Evolutionary conservation across 2,888 invertebrate species (phyloP).

Genomic region (Cheilosia vernalis): DNA sequence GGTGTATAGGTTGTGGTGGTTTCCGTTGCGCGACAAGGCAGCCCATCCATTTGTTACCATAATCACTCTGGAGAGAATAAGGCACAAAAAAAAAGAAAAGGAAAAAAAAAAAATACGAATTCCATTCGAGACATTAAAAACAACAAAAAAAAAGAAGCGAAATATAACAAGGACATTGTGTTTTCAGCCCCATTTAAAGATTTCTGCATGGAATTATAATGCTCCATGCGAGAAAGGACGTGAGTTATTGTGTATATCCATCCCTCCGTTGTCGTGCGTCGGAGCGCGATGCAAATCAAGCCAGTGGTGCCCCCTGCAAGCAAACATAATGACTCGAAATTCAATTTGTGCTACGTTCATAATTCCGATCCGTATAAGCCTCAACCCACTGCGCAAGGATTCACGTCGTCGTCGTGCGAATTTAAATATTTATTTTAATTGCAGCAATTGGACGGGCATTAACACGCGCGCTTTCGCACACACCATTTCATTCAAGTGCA

Average conservation of each 20-base stretch:
- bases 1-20: constrained; percentile 44
- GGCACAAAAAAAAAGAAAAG: constrained; percentile 1
- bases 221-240: constrained; percentile 33
- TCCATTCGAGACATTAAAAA: constrained; percentile 54
- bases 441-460: constrained; percentile 71
- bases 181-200: constrained; percentile 73
- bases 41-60: constrained; percentile 72
- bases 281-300: constrained; percentile 37
- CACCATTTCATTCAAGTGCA: constrained; percentile 16
- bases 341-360: constrained; percentile 68
- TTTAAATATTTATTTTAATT: constrained; percentile 72
- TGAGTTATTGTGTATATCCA: constrained; percentile 52
- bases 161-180: constrained; percentile 63
- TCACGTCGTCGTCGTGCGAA: constrained; percentile 39
- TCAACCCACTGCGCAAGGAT: background rate
- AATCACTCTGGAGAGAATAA: constrained; percentile 66
- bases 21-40: constrained; percentile 49
- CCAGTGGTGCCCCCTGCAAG: constrained; percentile 23
- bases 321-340: constrained; percentile 68
- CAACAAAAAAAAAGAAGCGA: constrained; percentile 18
- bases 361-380: constrained; percentile 28
- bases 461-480: constrained; percentile 53
- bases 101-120: background rate
- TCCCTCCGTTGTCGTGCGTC: background rate
- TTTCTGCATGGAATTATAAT: constrained; percentile 71